Base-by-base conservation (phyloP, 2,113 vertebrate genomes). In the Otus sunia region DNA sequence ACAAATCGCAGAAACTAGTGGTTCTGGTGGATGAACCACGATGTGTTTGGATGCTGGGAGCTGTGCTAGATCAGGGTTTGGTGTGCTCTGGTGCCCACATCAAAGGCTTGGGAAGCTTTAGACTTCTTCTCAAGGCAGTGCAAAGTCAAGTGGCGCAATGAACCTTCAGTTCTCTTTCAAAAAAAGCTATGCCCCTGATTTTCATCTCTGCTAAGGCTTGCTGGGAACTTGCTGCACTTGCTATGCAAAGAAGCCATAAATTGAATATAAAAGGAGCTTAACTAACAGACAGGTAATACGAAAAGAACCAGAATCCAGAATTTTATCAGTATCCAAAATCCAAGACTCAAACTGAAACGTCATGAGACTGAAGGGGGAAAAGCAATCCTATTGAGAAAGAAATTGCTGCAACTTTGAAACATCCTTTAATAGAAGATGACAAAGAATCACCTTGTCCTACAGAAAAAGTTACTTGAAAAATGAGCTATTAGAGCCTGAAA, bases 251-350 rank as follows among this genome's bases (percentile, higher is more conserved):
- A 50, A 45, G 19, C 15, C n/a, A 41, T 2, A 13, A 69, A 83
- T 7, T 15, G 37, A 29, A 17, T 11, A 67, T 9, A 43, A 68
- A 78, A 74, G 25, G 37, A 63, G 34, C 15, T 67, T 36, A 36
- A 83, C 12, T 25, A 41, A 83, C 37, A 45, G 27, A 3, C 27
- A 53, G 17, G 43, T 17, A 50, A 50, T 9, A 39, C 0, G 0
- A 53, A 81, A 69, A 71, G 3, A 74, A 80, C 22, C 41, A 56
- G 29, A 75, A 83, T 43, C 50, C 36, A 66, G 47, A 78, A 86
- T 63, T 67, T n/a, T 43, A 39, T 36, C 22, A 67, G 25, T 56
- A 49, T 37, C 27, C 79, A 47, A 83, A 43, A 19, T 55, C 50
- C 47, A 69, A 55, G 23, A 56, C 5, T 67, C 43, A 12, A 92